Percentiles rank a stretch among this genome's conserved stretches.
Conservation (phyloP, 2,113 vertebrate genomes). For the chimpanzee (Pan troglodytes) region NHGRI_mPanTro3-v2.1_pri NC_072402.2:33882001-33882500, state of each 20-base stretch:
- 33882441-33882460: constrained; percentile 39
- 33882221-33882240: neutral
- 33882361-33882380: constrained; percentile 58
- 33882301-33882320: constrained; percentile 7
- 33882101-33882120: neutral
- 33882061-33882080: neutral
- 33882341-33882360: neutral
- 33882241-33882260: neutral
- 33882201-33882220: neutral
- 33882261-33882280: constrained; percentile 4
- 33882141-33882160: neutral
- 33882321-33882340: neutral
- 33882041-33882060: neutral
- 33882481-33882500: neutral
- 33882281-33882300: neutral
- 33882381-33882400: constrained; percentile 50
- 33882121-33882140: neutral
- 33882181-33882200: neutral
- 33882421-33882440: neutral
- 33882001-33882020: constrained; percentile 28
- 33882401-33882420: neutral
- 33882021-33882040: constrained; percentile 30
- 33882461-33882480: constrained; percentile 12
- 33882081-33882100: constrained; percentile 9
- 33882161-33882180: neutral